These are phyloP conservation scores for Cepaea nemoralis DNA, from an alignment of 1,140 invertebrate genomes.

Conservation along the genomic window DNA sequence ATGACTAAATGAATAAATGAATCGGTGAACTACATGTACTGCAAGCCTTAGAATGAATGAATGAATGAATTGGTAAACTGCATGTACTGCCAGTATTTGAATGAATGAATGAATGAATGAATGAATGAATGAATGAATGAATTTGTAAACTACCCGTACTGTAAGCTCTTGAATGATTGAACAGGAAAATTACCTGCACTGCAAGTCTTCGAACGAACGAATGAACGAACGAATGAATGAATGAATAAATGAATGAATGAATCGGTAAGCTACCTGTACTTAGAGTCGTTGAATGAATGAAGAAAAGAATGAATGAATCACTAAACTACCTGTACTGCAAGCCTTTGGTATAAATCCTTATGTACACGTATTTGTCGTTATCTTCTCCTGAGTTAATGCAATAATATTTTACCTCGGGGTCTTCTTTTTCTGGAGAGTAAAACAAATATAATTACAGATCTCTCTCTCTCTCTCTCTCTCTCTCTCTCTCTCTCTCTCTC, in stretches of 20 bases:
- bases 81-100: background rate
- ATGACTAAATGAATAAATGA: constrained; percentile 6
- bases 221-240: no score
- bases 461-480: no score
- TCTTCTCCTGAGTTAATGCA: background rate
- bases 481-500: no score
- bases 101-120: constrained; percentile 11
- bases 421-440: background rate
- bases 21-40: background rate
- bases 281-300: background rate
- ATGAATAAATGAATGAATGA: no score
- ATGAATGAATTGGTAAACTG: background rate
- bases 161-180: background rate
- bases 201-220: no score
- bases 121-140: constrained; percentile 1
- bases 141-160: no score
- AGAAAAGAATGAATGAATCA: no score
- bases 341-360: no score
- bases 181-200: background rate
- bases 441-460: no score
- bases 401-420: no score
- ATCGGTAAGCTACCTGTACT: background rate
- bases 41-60: background rate
- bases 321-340: no score
- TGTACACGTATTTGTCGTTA: no score